These are phyloP conservation scores for Dicyrtoma fusca DNA, from an alignment of 2,888 invertebrate species.

Conservation along the genomic window DNA sequence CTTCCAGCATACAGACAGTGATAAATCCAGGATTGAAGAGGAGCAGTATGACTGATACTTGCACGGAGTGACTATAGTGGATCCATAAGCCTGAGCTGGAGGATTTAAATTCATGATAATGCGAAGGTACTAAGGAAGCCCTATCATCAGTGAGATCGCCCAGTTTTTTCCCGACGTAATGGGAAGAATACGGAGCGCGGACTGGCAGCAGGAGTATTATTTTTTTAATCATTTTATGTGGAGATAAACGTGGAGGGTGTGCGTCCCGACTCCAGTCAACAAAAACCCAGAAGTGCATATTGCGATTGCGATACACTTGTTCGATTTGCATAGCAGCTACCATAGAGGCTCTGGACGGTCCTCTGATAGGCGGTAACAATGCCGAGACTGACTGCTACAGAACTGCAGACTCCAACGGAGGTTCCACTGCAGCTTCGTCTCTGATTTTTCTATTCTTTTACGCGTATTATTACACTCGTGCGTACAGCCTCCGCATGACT, in stretches of 20 bases:
- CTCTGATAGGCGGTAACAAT: too few species aligned
- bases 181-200: background rate
- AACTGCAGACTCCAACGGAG: too few species aligned
- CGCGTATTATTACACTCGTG: background rate
- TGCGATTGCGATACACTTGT: conserved; percentile 9
- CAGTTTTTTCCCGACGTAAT: conserved; percentile 2
- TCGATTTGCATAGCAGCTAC: conserved; percentile 20
- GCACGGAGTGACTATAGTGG: background rate
- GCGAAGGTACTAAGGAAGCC: background rate
- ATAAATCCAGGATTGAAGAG: too few species aligned
- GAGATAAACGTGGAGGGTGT: too few species aligned
- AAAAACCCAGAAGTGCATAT: background rate
- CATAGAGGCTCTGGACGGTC: too few species aligned
- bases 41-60: too few species aligned
- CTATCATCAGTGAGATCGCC: conserved; percentile 11
- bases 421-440: background rate
- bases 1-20: too few species aligned
- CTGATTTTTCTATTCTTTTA: background rate
- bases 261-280: too few species aligned
- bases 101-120: conserved; percentile 21
- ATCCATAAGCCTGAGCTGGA: background rate
- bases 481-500: background rate
- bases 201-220: background rate
- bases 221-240: conserved; percentile 4
- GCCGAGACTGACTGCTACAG: too few species aligned